Base-by-base conservation (phyloP, 2,113 vertebrate species). In the Oxygymnocypris stewartii region DNA sequence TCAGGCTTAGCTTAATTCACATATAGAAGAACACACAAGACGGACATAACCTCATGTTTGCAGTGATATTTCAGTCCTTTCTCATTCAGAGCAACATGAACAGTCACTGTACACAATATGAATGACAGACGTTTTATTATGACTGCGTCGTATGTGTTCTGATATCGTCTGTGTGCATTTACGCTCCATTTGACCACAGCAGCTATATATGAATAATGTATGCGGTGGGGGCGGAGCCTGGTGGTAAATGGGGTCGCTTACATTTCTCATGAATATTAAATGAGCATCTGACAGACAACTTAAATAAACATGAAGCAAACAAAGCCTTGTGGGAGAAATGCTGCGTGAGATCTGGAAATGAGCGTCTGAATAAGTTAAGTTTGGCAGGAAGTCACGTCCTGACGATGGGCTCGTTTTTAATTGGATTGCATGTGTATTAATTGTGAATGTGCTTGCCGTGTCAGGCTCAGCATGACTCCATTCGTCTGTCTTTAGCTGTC, bases 291-390 rank as follows among this genome's bases (percentile, higher is more conserved):
- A 84, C 82, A 79, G 76, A 80, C 14, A 44, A 6, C 28, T 85
- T 88, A 75, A 81, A 88, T 88, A 88, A 88, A 88, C 87, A 88
- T 85, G 82, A 88, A 28, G 82, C 75, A 73, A 71, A 79, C 74
- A 71, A 74, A 79, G 69, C 77, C 65, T 84, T 87, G 23, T 61
- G 63, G 75, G 73, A 82, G 85, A 83, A 4, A 37, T 37, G 51
- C 35, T 31, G 35, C 25, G 47, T 28, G 57, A 4, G 42, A 85
- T 85, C 42, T 77, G 73, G 25, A 42, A 37, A 87, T 8, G 69
- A 79, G 37, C 20, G 35, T 28, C 28, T 77, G 23, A 78, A 78
- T 78, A 16, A 20, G 57, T 0, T 4, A 79, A 18, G 35, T 16
- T 42, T 59, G 9, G 54, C 59, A 37, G 37, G 63, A 57, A 35